These are phyloP conservation scores for Camelus bactrianus DNA, from an alignment of 2,113 vertebrate genomes.

Conservation along the genomic window DNA sequence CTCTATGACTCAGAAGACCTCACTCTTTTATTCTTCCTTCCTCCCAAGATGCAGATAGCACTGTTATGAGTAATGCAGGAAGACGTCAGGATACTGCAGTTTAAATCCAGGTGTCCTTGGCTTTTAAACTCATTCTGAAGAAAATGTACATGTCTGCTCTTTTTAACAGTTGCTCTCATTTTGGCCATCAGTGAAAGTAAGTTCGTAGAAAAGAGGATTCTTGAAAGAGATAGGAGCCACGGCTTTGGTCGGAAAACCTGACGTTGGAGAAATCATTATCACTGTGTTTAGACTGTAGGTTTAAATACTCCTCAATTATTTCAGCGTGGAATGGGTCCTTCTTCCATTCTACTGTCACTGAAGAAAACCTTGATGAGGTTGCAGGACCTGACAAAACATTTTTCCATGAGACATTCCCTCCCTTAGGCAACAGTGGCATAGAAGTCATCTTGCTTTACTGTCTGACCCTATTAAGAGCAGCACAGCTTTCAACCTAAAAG, in stretches of 20 bases:
- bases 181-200: not conserved
- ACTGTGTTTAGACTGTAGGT: not conserved
- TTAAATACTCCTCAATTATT: constrained; percentile 46
- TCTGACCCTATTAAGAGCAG: constrained; percentile 2
- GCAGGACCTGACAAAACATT: constrained; percentile 36
- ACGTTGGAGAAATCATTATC: constrained; percentile 35
- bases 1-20: not conserved
- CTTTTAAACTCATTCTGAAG: constrained; percentile 7
- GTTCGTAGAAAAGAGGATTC: not conserved
- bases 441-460: not conserved
- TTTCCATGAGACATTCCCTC: constrained; percentile 30
- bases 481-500: not conserved
- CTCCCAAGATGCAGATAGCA: not conserved
- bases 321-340: not conserved
- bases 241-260: not conserved
- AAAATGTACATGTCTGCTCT: not conserved
- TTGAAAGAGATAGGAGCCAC: not conserved
- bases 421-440: not conserved
- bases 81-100: not conserved
- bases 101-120: not conserved
- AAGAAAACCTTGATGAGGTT: constrained; percentile 29
- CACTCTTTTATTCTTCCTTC: not conserved
- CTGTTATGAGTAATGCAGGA: not conserved
- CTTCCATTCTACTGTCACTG: not conserved
- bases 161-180: not conserved